These are phyloP conservation scores for Naso thynnoides DNA, from an alignment of 2,797 vertebrate species.

Conservation along the genomic window DNA sequence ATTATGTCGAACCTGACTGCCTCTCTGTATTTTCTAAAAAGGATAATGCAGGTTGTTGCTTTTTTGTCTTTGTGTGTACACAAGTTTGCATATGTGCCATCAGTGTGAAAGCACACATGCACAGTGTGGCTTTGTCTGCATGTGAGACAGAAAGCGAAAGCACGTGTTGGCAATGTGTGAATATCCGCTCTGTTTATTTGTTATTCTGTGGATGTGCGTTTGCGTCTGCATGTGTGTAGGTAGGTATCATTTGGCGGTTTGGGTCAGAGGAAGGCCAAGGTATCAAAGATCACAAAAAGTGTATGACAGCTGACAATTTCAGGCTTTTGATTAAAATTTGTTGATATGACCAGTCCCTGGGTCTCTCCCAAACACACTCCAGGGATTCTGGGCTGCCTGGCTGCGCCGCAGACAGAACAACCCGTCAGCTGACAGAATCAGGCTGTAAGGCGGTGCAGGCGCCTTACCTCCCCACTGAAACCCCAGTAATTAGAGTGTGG, in stretches of 20 bases:
- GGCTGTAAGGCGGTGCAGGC: constrained; percentile 66
- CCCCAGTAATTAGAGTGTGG: constrained; percentile 86
- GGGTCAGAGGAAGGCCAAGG: constrained; percentile 74
- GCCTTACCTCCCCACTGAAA: constrained; percentile 81
- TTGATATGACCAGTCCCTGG: constrained; percentile 86
- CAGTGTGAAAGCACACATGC: constrained; percentile 23
- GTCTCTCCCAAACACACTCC: constrained; percentile 86
- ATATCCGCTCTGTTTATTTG: constrained; percentile 19
- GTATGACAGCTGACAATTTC: constrained; percentile 90
- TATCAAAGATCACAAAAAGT: constrained; percentile 85
- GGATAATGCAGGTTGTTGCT: constrained; percentile 26
- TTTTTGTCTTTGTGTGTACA: constrained; percentile 5
- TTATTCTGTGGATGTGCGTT: neutral
- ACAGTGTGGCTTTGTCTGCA: neutral
- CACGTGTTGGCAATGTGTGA: constrained; percentile 26
- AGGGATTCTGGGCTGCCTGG: constrained; percentile 83
- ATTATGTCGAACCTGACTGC: constrained; percentile 19
- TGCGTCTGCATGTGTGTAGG: constrained; percentile 34
- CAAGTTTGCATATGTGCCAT: constrained; percentile 12
- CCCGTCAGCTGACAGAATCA: constrained; percentile 85
- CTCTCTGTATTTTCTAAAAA: constrained; percentile 31
- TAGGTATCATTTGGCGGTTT: constrained; percentile 67
- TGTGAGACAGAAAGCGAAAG: neutral
- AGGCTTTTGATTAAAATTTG: constrained; percentile 89
- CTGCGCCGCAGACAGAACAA: constrained; percentile 79